These are phyloP conservation scores for Leucoptera coffeella DNA, from an alignment of 2,888 invertebrate species.

Conservation along the genomic window DNA sequence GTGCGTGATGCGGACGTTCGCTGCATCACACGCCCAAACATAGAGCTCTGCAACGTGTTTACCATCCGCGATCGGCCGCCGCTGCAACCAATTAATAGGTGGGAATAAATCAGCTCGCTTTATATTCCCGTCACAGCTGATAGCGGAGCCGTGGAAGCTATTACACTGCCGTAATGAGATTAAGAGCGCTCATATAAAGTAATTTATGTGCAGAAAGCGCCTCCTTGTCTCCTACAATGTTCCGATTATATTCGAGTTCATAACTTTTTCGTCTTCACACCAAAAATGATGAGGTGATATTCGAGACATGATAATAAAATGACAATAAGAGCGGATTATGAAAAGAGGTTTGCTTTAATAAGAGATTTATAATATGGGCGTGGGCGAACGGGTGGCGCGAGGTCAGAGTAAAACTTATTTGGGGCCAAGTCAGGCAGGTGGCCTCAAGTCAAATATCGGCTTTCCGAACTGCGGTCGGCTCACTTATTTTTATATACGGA, in stretches of 20 bases:
- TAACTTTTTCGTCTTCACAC: too few species aligned
- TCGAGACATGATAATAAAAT: background rate
- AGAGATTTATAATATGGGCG: slow-evolving; percentile 2
- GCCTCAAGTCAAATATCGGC: slow-evolving; percentile 3
- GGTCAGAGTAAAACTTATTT: background rate
- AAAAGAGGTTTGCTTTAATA: too few species aligned
- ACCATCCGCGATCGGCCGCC: too few species aligned
- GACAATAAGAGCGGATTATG: too few species aligned
- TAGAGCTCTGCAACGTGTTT: slow-evolving; percentile 7
- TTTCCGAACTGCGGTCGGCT: too few species aligned
- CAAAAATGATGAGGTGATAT: too few species aligned
- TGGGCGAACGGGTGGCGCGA: background rate
- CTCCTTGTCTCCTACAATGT: too few species aligned
- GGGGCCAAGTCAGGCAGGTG: background rate
- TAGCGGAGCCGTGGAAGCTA: slow-evolving; percentile 38
- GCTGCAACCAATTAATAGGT: slow-evolving; percentile 19
- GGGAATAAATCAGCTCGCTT: slow-evolving; percentile 38
- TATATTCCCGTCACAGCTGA: slow-evolving; percentile 43
- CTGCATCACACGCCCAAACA: too few species aligned
- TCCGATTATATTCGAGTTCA: too few species aligned
- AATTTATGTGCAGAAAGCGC: slow-evolving; percentile 36
- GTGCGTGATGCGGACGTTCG: too few species aligned
- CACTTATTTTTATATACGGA: too few species aligned
- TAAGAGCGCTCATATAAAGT: slow-evolving; percentile 46
- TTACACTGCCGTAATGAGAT: slow-evolving; percentile 44